These are phyloP conservation scores for Timema cristinae DNA, from an alignment of 2,888 invertebrate species.

Conservation along the genomic window DNA sequence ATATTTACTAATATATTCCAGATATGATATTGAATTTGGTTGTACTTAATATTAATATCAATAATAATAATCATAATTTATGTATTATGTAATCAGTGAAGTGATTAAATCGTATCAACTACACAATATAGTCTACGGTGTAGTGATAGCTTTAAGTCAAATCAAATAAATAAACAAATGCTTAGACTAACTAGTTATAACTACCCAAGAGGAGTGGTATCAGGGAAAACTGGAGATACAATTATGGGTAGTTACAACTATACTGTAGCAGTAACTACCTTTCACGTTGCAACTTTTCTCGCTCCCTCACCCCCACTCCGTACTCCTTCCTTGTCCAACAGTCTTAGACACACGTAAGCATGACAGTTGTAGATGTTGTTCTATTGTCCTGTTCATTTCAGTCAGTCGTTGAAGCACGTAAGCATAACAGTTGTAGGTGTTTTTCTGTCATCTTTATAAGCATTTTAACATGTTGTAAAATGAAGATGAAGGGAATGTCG, in stretches of 20 bases:
- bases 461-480: not conserved
- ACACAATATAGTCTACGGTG: not conserved
- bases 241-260: not conserved
- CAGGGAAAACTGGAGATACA: slow-evolving; percentile 1
- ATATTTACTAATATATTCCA: too few species aligned
- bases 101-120: not conserved
- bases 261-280: not conserved
- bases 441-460: not conserved
- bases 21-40: too few species aligned
- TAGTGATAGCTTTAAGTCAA: not conserved
- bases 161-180: not conserved
- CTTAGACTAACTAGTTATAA: not conserved
- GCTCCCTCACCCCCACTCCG: too few species aligned
- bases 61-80: too few species aligned
- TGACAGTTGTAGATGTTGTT: too few species aligned
- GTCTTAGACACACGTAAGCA: too few species aligned
- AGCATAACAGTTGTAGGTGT: not conserved
- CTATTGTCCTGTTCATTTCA: too few species aligned
- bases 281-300: not conserved
- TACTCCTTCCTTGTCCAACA: too few species aligned
- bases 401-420: too few species aligned
- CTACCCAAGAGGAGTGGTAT: not conserved
- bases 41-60: too few species aligned
- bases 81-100: not conserved
- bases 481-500: not conserved